Base-by-base conservation (phyloP, 2,888 invertebrate species). In the Xylophagus ater region DNA sequence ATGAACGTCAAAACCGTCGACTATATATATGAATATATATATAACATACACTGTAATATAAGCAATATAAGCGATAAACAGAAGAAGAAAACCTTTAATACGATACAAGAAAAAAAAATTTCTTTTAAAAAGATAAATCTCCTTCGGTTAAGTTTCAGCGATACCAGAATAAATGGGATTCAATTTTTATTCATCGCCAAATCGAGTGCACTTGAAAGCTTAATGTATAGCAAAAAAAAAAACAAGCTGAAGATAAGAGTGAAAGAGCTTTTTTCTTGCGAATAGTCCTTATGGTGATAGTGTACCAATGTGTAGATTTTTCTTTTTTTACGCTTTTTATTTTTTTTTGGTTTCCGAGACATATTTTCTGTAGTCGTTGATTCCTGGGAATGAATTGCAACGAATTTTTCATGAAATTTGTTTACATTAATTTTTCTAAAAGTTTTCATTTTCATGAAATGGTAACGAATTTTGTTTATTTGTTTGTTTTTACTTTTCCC, bases 131-230 rank as follows among this genome's bases (percentile, higher is more conserved):
- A 29, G 26, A 42, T 37, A 42, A 42, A 42, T 37, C 34, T 32
- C 37, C 17, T 28, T 37, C 15, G 34, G 41, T 42, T 42, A 37
- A 29, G 41, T 42, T 34, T 32, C 34, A 34, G 34, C 41, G 41
- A 37, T 42, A 42, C 37, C 37, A 29, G 15, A 25, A 42, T 42
- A 42, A 42, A 42, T 42, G 37, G 37, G 26, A 18, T 28, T 23
- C 37, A 37, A 42, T 42, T 42, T 42, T 37, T 42, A 42, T 42
- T 42, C 37, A 42, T 42, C 37, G 37, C 17, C 19, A 13, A 20
- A 42, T 34, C 37, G 34, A 42, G 37, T 42, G 37, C 41, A 42
- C 26, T 37, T 26, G 19, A 21, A 8, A 21, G 36, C 20, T 17
- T 28, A 28, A 23, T 23, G 23, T 23, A 26, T n/a, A 26, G n/a